phyloP scores from a whole-genome alignment of 1,140 invertebrate genomes.

The Mycetomoellerius zeteki region DNA sequence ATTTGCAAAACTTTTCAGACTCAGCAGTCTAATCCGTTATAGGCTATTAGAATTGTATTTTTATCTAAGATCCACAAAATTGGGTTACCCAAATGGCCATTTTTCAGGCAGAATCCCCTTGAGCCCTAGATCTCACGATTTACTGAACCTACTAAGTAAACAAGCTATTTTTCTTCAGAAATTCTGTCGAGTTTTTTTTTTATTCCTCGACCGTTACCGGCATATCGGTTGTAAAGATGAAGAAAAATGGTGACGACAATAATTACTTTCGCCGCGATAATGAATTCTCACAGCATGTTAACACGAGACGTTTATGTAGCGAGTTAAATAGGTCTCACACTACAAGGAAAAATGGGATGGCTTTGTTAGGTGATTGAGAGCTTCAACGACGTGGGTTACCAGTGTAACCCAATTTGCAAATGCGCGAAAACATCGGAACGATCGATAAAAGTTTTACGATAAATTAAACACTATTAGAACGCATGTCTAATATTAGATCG shows the following conservation, averaged over 20 bases:
- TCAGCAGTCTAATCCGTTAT: conserved; percentile 9
- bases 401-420: conserved; percentile 28
- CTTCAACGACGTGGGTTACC: background rate
- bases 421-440: conserved; percentile 16
- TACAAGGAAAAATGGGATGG: background rate
- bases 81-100: conserved; percentile 42
- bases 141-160: conserved; percentile 47
- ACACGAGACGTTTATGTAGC: background rate
- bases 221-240: background rate
- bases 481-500: too few relatives aligned
- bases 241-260: background rate
- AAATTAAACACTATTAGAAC: background rate
- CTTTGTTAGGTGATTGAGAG: conserved; percentile 17
- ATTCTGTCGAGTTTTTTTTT: background rate
- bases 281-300: conserved; percentile 27
- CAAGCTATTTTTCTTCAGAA: conserved; percentile 54
- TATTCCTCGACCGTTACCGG: background rate
- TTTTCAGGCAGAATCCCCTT: conserved; percentile 30
- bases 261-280: conserved; percentile 29
- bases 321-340: background rate
- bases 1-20: background rate
- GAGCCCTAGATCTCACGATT: conserved; percentile 36
- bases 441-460: conserved; percentile 33
- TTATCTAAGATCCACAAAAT: conserved; percentile 46
- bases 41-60: conserved; percentile 25